Base-by-base conservation (phyloP, 2,888 invertebrate species). In the Tetranychus piercei region DNA sequence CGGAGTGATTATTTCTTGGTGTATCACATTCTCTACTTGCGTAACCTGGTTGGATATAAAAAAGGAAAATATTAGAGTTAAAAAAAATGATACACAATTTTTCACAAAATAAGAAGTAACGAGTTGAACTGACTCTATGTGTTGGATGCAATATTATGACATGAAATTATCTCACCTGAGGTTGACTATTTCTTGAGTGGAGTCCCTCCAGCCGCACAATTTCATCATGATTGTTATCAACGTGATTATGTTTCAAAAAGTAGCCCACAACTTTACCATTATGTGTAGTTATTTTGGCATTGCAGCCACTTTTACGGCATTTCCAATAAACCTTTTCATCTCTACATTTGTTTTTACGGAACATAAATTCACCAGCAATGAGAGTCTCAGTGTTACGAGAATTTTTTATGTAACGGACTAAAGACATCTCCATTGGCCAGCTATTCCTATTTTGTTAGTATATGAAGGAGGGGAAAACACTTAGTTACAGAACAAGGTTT, bases 201-300 rank as follows among this genome's bases (percentile, higher is more conserved):
- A 55, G 15, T 15, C 55, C 55, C 6, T 55, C 55, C 15, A 55
- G 55, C 9, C 55, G 55, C 9, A 55, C 55, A 55, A 55, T 55
- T 55, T 55, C 55, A 55, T 55, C 55, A 15, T 55, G 55, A 55
- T 55, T 55, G 55, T 55, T 55, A 55, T 55, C 55, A 55, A 55
- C 55, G 15, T 55, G 55, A 55, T 55, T 55, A 55, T 55, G 55
- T 55, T 55, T 55, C 55, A 55, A 55, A 55, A 55, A 55, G 15
- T 55, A 55, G 55, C 55, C 55, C 55, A 55, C 55, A 55, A 55
- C 55, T 55, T 55, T 55, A 55, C 55, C 55, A 55, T 55, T 55
- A 15, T 55, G 55, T 15, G 55, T 55, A 15, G 55, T 55, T 55
- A 55, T 55, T 15, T 55, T 55, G 9, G 55, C 55, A 55, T 55